Evolutionary conservation across 2,888 invertebrate species (phyloP).

Genomic region (Kuschelorhynchus macadamiae): DNA sequence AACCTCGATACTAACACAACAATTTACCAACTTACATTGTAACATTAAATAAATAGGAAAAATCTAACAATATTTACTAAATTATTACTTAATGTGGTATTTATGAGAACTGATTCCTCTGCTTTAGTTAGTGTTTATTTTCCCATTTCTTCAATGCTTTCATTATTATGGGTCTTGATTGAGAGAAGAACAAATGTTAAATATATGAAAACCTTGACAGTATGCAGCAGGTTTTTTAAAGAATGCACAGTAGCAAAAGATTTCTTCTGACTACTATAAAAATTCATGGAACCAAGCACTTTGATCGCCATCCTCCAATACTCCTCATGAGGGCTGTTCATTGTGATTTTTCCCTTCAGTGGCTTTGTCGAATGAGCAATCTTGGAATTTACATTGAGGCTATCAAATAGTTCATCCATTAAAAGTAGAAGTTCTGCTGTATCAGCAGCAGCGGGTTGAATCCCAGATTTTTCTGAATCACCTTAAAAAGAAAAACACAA

Average conservation of each 20-base stretch:
- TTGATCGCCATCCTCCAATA: conserved; percentile 43
- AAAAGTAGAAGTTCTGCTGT: conserved; percentile 48
- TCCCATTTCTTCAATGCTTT: too few species aligned
- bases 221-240: conserved; percentile 19
- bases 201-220: conserved; percentile 14
- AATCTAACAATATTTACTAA: too few species aligned
- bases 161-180: too few species aligned
- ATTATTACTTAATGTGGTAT: too few species aligned
- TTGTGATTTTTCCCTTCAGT: conserved; percentile 37
- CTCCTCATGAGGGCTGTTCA: conserved; percentile 35
- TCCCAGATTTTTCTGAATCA: conserved; percentile 21
- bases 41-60: too few species aligned
- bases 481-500: conserved; percentile 36
- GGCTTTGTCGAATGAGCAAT: conserved; percentile 29
- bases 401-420: conserved; percentile 47
- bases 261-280: conserved; percentile 35
- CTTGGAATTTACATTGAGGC: conserved; percentile 37
- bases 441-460: conserved; percentile 34
- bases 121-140: too few species aligned
- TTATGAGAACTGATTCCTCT: too few species aligned
- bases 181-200: too few species aligned
- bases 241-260: conserved; percentile 11
- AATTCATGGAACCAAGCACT: conserved; percentile 40
- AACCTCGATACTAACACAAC: too few species aligned
- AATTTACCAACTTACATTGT: too few species aligned